Evolutionary conservation across 2,113 vertebrate genomes (phyloP).

Genomic region (Fregetta grallaria): DNA sequence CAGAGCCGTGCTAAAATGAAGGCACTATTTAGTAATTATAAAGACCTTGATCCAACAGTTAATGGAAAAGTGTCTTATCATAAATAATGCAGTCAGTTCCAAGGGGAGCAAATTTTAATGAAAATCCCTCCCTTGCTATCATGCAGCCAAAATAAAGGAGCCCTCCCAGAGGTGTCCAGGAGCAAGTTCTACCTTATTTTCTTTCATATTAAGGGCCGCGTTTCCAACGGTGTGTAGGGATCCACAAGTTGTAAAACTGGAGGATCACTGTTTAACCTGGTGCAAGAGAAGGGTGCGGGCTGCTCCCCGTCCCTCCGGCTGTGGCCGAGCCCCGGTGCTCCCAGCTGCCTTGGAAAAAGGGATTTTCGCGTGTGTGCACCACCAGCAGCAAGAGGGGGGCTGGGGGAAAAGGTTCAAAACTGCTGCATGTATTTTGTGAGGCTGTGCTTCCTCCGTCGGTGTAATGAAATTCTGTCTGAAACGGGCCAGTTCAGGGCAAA

Average conservation of each 20-base stretch:
- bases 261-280: fast-evolving
- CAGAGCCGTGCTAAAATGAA: fast-evolving
- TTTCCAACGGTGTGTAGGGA: not conserved
- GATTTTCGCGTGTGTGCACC: too few species aligned
- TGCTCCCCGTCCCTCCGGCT: fast-evolving
- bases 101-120: not conserved
- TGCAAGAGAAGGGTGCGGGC: fast-evolving
- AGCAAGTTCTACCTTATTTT: not conserved
- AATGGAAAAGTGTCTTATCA: not conserved
- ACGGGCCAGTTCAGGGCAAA: fast-evolving
- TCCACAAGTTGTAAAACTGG: fast-evolving
- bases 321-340: fast-evolving
- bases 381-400: too few species aligned
- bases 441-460: fast-evolving
- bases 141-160: not conserved
- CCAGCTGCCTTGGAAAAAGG: too few species aligned
- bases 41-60: not conserved
- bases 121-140: not conserved
- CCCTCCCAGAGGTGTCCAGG: too few species aligned
- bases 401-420: fast-evolving
- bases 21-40: not conserved
- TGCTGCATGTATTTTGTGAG: fast-evolving
- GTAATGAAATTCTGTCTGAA: fast-evolving
- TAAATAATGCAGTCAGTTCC: not conserved
- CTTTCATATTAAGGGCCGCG: fast-evolving